Base-by-base conservation (phyloP, 2,888 invertebrate genomes). In the Drosophila gaucha region DNA sequence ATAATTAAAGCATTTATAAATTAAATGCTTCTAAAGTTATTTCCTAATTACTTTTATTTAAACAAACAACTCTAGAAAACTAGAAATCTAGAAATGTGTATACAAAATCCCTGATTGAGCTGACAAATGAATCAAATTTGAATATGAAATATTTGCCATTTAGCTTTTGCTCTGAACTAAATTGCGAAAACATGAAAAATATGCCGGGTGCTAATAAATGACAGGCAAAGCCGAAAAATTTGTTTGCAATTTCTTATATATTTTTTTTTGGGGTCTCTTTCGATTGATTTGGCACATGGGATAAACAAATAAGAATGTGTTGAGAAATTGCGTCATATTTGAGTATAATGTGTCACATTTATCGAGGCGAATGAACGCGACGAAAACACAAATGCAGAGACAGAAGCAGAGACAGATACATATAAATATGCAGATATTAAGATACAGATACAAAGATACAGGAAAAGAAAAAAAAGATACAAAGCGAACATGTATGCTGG, bases 301-400 rank as follows among this genome's bases (percentile, higher is more conserved):
- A 47, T 26, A 50, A 56, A 64, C 58, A 74, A 68, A 65, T 36
- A 66, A 22, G 47, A 44, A 49, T 54, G 22, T 41, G 54, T n/a
- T 44, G 67, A 67, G 46, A 75, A 69, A 71, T 87, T 82, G 78
- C 86, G 87, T 82, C 78, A 87, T 72, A 59, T 74, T 72, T 56
- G 66, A 16, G 12, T 16, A 67, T 49, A 80, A 75, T 80, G 69
- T 85, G 69, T 72, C 79, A 73, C 72, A 84, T 64, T 84, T 76
- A 59, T 68, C 16, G 44, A 18, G 63, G 77, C 59, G 63, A 77
- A 70, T 60, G 78, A 67, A 65, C 62, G 60, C 49, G 64, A 55
- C 54, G 57, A 56, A 30, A 22, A 31, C 14, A 33, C 24, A 31
- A 30, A 18, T 12, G 14, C 12, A 49, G 22, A 12, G 18, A 47